Conservation (phyloP, 2,113 vertebrate genomes). For the Burhinus bistriatus region DNA sequence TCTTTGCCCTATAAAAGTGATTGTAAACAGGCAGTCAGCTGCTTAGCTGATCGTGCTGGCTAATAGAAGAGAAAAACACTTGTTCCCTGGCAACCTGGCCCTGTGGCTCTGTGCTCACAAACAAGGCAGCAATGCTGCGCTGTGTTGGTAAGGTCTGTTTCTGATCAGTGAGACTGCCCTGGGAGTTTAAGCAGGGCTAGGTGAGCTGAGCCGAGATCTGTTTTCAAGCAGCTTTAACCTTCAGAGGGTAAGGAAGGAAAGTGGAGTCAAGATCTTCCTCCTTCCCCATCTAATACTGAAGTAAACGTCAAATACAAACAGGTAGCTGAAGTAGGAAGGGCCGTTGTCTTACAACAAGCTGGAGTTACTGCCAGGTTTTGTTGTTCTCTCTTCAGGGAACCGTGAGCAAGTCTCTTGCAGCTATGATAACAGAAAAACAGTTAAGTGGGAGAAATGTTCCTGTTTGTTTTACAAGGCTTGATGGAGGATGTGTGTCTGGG, state of each 20-base stretch:
- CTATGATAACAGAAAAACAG: neutral
- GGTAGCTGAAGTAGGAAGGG: neutral
- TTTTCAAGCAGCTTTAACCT: neutral
- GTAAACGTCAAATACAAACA: too few species aligned
- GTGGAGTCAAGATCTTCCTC: neutral
- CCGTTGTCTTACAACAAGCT: accelerated
- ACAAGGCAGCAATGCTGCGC: neutral
- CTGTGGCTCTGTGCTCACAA: neutral
- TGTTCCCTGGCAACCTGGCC: neutral
- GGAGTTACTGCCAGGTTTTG: neutral
- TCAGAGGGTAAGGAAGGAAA: neutral
- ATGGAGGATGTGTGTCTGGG: neutral
- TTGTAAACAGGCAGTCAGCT: neutral
- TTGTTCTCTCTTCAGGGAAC: neutral
- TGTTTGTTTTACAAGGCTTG: neutral
- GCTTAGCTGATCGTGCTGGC: neutral
- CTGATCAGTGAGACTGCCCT: neutral
- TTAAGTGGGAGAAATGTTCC: neutral
- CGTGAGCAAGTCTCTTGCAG: neutral
- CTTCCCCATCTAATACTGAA: neutral
- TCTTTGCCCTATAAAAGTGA: neutral
- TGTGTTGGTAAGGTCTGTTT: neutral
- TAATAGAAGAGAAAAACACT: neutral
- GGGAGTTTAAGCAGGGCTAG: neutral
- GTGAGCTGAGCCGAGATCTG: neutral